These are phyloP conservation scores for Tetramorium alpestre DNA, from an alignment of 1,140 invertebrate genomes.

Conservation along the genomic window DNA sequence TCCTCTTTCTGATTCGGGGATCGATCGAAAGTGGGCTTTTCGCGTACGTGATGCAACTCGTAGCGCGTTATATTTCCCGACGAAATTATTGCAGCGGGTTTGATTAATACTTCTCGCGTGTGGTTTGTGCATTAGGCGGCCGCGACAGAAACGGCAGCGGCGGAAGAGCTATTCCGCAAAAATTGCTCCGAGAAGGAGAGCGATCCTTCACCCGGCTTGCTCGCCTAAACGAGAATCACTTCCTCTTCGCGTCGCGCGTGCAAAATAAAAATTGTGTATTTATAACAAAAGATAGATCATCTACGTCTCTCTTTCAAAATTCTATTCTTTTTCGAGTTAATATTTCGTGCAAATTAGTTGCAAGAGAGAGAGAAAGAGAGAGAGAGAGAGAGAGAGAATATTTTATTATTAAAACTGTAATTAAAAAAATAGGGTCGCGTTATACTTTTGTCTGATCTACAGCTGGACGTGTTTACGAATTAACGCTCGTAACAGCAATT, in stretches of 20 bases:
- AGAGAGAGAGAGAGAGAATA: not conserved
- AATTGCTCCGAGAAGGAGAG: not conserved
- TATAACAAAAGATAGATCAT: not conserved
- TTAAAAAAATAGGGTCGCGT: not conserved
- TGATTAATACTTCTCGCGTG: conserved; percentile 30
- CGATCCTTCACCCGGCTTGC: not conserved
- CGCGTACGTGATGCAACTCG: not conserved
- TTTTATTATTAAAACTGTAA: conserved; percentile 14
- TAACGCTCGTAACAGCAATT: not conserved
- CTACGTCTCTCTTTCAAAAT: not conserved
- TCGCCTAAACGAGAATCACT: not conserved
- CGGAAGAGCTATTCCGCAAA: not conserved
- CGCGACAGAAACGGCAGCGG: not conserved
- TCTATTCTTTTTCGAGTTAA: not conserved
- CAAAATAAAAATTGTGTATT: conserved; percentile 38
- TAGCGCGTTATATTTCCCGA: not conserved
- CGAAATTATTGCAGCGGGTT: conserved; percentile 2
- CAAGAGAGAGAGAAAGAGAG: not conserved
- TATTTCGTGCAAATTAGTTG: not conserved
- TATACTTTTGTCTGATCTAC: not conserved
- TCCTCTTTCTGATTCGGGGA: not conserved
- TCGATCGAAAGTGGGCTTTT: not conserved
- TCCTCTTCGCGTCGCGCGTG: not conserved
- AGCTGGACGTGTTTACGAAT: not conserved
- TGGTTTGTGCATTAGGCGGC: not conserved